A percentile compares a stretch with the other conserved stretches of the same genome.
phyloP scores from a whole-genome alignment of 2,797 vertebrate species.

The Ispidina lecontei region DNA sequence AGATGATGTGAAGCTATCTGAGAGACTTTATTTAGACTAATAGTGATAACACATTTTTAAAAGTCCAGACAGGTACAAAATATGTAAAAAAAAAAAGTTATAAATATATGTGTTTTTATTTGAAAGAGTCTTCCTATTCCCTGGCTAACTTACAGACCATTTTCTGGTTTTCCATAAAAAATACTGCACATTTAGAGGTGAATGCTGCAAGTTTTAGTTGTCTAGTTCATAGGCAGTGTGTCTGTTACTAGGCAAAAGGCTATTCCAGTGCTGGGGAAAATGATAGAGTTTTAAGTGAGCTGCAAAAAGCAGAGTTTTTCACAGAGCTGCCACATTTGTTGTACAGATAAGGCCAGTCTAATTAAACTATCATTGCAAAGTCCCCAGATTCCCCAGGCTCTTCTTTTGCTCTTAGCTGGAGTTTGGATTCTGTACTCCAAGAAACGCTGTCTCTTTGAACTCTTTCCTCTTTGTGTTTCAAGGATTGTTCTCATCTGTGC shows the following conservation, averaged over 20 bases:
- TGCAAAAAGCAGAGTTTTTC: constrained; percentile 24
- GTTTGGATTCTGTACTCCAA: constrained; percentile 31
- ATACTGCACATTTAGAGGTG: neutral
- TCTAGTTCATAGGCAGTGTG: neutral
- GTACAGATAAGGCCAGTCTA: constrained; percentile 55
- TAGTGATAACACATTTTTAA: neutral
- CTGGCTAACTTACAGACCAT: neutral
- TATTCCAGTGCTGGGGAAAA: neutral
- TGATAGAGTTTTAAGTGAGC: neutral
- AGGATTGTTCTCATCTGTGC: constrained; percentile 50
- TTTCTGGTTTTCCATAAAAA: neutral
- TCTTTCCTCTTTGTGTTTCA: constrained; percentile 46
- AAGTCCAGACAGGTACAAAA: constrained; percentile 32
- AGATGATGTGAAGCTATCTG: constrained; percentile 7
- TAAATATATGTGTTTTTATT: neutral
- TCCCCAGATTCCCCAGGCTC: constrained; percentile 27
- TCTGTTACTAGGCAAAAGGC: neutral
- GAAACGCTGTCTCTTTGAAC: constrained; percentile 52
- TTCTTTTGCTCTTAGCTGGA: constrained; percentile 67
- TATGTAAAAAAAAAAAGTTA: constrained; percentile 36
- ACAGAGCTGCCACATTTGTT: constrained; percentile 35
- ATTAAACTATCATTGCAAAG: constrained; percentile 59
- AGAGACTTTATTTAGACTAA: constrained; percentile 52
- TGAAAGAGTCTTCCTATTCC: neutral
- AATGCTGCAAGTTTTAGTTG: neutral